Percentiles rank a stretch among this genome's conserved stretches.
Evolutionary conservation across 2,888 invertebrate species (phyloP).

Genomic region (Tenthredo livida): DNA sequence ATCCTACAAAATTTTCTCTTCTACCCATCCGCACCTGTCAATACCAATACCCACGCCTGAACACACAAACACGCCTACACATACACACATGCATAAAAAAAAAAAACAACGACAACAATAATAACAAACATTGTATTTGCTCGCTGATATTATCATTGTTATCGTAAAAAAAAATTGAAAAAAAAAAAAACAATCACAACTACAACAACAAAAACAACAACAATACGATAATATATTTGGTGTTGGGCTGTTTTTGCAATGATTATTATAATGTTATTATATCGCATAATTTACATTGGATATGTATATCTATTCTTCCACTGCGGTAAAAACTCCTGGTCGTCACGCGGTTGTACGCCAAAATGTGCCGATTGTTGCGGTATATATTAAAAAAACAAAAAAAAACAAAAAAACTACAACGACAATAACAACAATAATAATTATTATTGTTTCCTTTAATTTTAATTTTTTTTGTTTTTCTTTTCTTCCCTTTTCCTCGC

Average conservation of each 20-base stretch:
- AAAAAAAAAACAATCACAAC: not conserved
- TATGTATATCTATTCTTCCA: not conserved
- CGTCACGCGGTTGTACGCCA: not conserved
- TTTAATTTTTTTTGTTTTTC: not conserved
- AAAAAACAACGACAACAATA: not conserved
- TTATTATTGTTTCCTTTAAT: not conserved
- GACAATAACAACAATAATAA: not conserved
- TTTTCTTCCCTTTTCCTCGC: not conserved
- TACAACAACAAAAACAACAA: not conserved
- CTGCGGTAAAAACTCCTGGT: not conserved
- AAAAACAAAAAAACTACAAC: not conserved
- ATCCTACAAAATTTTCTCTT: not conserved
- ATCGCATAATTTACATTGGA: not conserved
- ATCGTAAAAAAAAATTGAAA: not conserved
- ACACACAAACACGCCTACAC: not conserved
- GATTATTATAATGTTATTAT: not conserved
- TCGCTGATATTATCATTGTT: constrained; percentile 1
- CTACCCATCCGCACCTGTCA: not conserved
- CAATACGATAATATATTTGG: not conserved
- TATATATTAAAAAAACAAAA: not conserved
- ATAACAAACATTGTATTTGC: not conserved
- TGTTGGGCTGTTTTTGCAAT: constrained; percentile 22
- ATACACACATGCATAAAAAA: not conserved
- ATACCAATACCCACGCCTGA: not conserved
- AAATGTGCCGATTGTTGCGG: not conserved